Base-by-base conservation (phyloP, 2,888 invertebrate species). In the Erebia ligea region DNA sequence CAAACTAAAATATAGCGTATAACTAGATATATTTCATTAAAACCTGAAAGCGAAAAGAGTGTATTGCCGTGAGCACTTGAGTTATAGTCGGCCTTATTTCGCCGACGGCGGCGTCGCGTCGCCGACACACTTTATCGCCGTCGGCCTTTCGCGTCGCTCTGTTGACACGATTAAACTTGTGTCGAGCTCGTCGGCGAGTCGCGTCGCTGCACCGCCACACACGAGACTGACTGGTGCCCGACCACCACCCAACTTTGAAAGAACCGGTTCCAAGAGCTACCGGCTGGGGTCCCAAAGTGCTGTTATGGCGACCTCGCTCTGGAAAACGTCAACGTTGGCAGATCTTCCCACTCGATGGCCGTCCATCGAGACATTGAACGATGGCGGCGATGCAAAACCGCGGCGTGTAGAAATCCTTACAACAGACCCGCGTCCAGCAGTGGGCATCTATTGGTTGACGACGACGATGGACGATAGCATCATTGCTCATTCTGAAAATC, bases 91-190 rank as follows among this genome's bases (percentile, higher is more conserved):
- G 50, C n/a, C 21, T 48, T 48, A 21, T 62, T 62, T 48, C 21
- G 48, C 9, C 50, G 50, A 50, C 48, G 13, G 57, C 57, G 63
- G 1, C 67, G 58, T 42, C 34, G 34, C 34, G 34, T 34, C 34
- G 34, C 67, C 57, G 57, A 58, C 67, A 67, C 40, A 48, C 57
- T 67, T 45, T 10, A 48, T 21, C 58, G 25, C 25, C 57, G 45
- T 67, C 48, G 57, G 67, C 67, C 54, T 40, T 42, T 40, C 34
- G 42, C 11, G 11, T 45, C 45, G 45, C 45, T 45, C 40, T 42
- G 54, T 58, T 58, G 34, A 67, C 50, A 59, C 58, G 50, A 21
- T 50, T 40, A 13, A 59, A 52, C n/a, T 34, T 34, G 34, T 58
- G 34, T 58, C 56, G 56, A 19, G 19, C 48, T 48, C 15, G 48